Evolutionary conservation across 2,888 invertebrate genomes (phyloP).

Genomic region (Smittia aterrima): DNA sequence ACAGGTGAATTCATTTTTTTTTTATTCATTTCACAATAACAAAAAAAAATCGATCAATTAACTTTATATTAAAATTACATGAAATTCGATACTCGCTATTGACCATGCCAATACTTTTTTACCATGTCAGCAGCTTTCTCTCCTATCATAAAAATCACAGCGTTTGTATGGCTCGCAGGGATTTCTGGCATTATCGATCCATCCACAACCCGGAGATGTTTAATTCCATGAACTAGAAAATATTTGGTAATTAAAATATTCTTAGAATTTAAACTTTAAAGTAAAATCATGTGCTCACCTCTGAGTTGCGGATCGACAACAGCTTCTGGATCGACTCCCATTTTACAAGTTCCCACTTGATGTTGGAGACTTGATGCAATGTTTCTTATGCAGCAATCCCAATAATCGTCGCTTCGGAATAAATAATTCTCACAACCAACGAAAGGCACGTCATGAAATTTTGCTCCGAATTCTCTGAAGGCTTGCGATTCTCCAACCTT

Average conservation of each 20-base stretch:
- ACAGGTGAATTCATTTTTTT: background rate
- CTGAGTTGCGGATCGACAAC: slow-evolving; percentile 63
- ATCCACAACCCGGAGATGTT: slow-evolving; percentile 58
- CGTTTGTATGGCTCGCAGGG: slow-evolving; percentile 60
- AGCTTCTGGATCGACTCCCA: slow-evolving; percentile 63
- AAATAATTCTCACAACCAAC: slow-evolving; percentile 64
- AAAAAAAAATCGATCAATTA: no score
- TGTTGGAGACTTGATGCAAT: slow-evolving; percentile 72
- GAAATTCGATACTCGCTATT: no score
- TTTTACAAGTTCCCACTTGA: slow-evolving; percentile 58
- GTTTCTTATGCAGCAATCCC: slow-evolving; percentile 70
- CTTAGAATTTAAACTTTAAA: slow-evolving; percentile 48
- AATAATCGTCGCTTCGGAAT: slow-evolving; percentile 68
- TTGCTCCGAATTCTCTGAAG: slow-evolving; percentile 58
- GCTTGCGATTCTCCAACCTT: slow-evolving; percentile 57
- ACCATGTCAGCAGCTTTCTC: slow-evolving; percentile 62
- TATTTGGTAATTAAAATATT: no score
- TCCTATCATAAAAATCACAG: slow-evolving; percentile 61
- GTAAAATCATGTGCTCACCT: slow-evolving; percentile 22
- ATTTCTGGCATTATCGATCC: slow-evolving; percentile 62
- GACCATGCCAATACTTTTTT: slow-evolving; percentile 53
- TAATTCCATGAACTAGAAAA: slow-evolving; percentile 55
- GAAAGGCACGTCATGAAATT: slow-evolving; percentile 59
- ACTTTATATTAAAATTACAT: no score
- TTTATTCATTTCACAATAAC: background rate